Base-by-base conservation (phyloP, 2,888 invertebrate species). In the Bedellia somnulentella region DNA sequence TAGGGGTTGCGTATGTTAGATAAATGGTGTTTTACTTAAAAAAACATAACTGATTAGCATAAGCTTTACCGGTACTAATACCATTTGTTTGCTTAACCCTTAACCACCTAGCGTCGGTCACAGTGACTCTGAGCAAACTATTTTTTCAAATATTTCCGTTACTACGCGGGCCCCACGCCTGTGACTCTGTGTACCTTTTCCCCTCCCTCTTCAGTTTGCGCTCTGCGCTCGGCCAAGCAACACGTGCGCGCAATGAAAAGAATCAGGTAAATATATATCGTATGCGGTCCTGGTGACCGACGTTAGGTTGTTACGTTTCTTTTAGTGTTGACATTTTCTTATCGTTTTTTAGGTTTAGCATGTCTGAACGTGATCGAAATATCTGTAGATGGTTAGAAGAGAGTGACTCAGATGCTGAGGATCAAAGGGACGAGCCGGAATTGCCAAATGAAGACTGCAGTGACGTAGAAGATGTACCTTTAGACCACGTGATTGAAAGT, bases 391-490 rank as follows among this genome's bases (percentile, higher is more conserved):
- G 18, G 18, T 18, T 18, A 9, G 18, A 18, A 9, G 18, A 18
- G 18, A 6, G 12, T 33, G 33, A 35, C 18, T 33, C 29, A 35
- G 33, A 33, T 11, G 12, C 24, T 8, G 31, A 31, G 24, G 16
- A 33, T 23, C 16, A 31, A 33, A 17, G 22, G 8, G 9, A 9
- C 15, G 12, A 21, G 29, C 33, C 33, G 16, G 31, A 36, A 33
- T 14, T 33, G 10, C 31, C 31, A 28, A 33, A 35, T 25, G 29
- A 29, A 33, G 35, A 31, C 13, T 36, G 33, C 21, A 33, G 33
- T 26, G 30, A 33, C 27, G 26, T 33, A 13, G 35, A 35, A 32
- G 32, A 32, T 30, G 16, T 35, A 15, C 35, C 35, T 29, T 23
- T 35, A 11, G 35, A 32, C 29, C 32, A 35, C 27, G 23, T 35